These are phyloP conservation scores for Abscondita cerata DNA, from an alignment of 2,888 invertebrate species.

Conservation along the genomic window DNA sequence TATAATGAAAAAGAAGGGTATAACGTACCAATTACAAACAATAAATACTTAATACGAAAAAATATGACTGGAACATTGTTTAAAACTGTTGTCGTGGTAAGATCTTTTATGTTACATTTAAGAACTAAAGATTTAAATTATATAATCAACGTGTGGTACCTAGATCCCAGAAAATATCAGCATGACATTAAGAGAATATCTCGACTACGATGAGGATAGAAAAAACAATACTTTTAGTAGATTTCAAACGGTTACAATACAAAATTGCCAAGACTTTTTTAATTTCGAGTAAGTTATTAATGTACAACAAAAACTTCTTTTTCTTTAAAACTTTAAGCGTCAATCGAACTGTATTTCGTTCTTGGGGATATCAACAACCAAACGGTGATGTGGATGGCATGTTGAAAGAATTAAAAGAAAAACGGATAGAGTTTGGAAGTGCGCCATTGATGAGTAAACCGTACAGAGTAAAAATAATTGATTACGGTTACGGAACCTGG, in stretches of 20 bases:
- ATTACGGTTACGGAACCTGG: constrained; percentile 67
- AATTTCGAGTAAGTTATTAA: constrained; percentile 67
- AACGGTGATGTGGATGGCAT: constrained; percentile 70
- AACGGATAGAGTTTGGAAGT: constrained; percentile 70
- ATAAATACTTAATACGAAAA: constrained; percentile 53
- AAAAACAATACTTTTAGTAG: constrained; percentile 70
- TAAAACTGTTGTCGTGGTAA: constrained; percentile 64
- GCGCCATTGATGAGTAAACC: constrained; percentile 69
- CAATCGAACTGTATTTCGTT: constrained; percentile 59
- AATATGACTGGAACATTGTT: constrained; percentile 65
- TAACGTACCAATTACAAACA: constrained; percentile 26
- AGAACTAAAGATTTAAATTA: not conserved
- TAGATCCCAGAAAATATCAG: constrained; percentile 56
- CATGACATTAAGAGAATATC: constrained; percentile 61
- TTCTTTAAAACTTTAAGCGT: constrained; percentile 52
- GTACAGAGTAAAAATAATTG: constrained; percentile 61
- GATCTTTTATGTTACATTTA: constrained; percentile 4
- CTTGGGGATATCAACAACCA: constrained; percentile 68
- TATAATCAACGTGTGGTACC: not conserved
- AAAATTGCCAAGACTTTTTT: constrained; percentile 68
- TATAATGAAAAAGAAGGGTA: constrained; percentile 47
- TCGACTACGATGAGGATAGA: constrained; percentile 60
- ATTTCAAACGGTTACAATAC: constrained; percentile 66
- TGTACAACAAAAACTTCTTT: too few species aligned
- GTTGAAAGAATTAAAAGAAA: constrained; percentile 65